Evolutionary conservation across 2,113 vertebrate genomes (phyloP), one percentile per base, ranked within the genome.

Genomic region (Polyodon spathula): DNA sequence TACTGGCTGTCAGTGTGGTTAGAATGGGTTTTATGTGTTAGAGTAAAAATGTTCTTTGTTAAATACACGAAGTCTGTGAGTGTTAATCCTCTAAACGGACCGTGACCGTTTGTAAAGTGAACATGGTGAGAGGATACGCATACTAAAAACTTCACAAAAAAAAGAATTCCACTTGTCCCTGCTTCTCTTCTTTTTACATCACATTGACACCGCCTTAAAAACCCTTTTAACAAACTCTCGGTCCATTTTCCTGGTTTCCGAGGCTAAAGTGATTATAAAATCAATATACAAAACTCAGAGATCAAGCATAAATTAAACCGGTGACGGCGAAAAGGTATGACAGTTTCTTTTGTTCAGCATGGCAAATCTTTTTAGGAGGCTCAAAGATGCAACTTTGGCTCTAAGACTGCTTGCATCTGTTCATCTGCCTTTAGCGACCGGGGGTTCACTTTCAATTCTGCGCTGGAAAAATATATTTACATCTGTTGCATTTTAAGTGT

Each of bases 201-300:
- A 81, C 79, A 87, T 86, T 87, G 84, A 85, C 71, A 60, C 80
- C 84, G 77, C 86, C 81, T 89, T 89, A 86, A 78, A 88, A 89
- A 80, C 85, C 87, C 80, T 90, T 92, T 92, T 89, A 92, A 91
- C 82, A 81, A 81, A 87, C 84, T 87, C 27, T 27, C 74, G 73
- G 85, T 86, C 77, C 67, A 80, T 85, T 88, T 88, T 84, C 83
- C 83, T 90, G 83, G 88, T 83, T 84, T 89, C 83, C 93, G 92
- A 81, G 80, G 87, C 95, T 97, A 97, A 98, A 96, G 94, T 98
- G 96, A 97, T 98, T 98, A 98, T 97, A 92, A 93, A 94, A 97
- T 97, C 95, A 95, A 98, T 97, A 97, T 93, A 94, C 89, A 92
- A 93, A 95, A 90, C 90, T 89, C 86, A 81, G 83, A 91, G 87